Percentiles rank a stretch among this genome's conserved stretches.
Evolutionary conservation across 1,140 invertebrate genomes (phyloP).

Genomic region (Lordiphosa collinella): DNA sequence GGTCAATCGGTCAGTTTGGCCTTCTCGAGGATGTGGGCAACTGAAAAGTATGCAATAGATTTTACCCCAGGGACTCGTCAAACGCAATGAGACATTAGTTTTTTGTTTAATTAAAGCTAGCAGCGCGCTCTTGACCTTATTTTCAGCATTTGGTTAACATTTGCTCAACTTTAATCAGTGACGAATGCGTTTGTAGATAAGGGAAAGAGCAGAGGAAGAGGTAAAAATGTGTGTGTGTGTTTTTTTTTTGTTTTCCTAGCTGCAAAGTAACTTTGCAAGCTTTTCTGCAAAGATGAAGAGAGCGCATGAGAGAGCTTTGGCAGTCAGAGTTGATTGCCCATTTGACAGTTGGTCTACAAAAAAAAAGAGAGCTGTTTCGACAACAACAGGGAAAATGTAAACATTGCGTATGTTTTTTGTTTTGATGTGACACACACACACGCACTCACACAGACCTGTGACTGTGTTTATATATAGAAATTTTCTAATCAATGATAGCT

Average conservation of each 20-base stretch:
- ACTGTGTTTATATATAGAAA: conserved; percentile 29
- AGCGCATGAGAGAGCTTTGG: conserved; percentile 12
- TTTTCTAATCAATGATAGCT: conserved; percentile 47
- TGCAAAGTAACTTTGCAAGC: conserved; percentile 49
- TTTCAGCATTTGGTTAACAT: conserved; percentile 13
- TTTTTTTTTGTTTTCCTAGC: conserved; percentile 38
- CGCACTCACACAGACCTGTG: background rate
- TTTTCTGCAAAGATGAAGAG: conserved; percentile 39
- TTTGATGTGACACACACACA: conserved; percentile 34
- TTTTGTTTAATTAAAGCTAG: conserved; percentile 11
- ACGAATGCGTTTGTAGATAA: conserved; percentile 17
- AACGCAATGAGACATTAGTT: conserved; percentile 36
- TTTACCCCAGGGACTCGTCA: conserved; percentile 50
- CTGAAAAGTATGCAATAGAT: conserved; percentile 36
- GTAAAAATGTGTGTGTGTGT: conserved; percentile 37
- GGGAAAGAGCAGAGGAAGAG: conserved; percentile 28
- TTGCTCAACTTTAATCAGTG: conserved; percentile 34
- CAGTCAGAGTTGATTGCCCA: conserved; percentile 54
- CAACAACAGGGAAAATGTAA: conserved; percentile 69
- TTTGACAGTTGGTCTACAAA: conserved; percentile 52
- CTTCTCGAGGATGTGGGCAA: conserved; percentile 21
- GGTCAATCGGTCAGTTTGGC: conserved; percentile 67
- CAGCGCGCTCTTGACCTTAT: conserved; percentile 64
- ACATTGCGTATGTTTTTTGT: conserved; percentile 70
- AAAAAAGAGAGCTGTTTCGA: conserved; percentile 48